Evolutionary conservation across 2,888 invertebrate species (phyloP).

Genomic region (Masnerella sp.): DNA sequence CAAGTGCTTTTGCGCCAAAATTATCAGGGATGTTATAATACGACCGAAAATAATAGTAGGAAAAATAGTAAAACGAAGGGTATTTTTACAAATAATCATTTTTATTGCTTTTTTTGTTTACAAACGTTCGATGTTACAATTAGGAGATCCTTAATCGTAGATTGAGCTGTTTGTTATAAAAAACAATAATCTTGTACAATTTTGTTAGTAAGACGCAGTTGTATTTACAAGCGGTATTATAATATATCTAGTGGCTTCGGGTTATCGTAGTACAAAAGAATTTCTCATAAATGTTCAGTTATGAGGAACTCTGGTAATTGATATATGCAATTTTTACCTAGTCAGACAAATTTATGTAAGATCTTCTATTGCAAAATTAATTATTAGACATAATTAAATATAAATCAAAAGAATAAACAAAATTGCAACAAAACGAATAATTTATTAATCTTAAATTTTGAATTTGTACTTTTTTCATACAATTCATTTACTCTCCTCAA

Average conservation of each 20-base stretch:
- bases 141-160: slow-evolving; percentile 50
- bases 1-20: no score
- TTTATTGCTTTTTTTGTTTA: slow-evolving; percentile 37
- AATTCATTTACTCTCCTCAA: no score
- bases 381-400: background rate
- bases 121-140: slow-evolving; percentile 39
- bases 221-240: slow-evolving; percentile 47
- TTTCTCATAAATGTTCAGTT: slow-evolving; percentile 29
- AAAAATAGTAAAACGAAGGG: no score
- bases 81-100: slow-evolving; percentile 14
- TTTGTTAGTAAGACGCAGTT: slow-evolving; percentile 48
- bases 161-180: slow-evolving; percentile 51
- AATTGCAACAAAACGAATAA: no score
- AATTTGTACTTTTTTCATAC: no score
- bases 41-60: no score
- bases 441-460: no score
- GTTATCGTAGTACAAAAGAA: slow-evolving; percentile 25
- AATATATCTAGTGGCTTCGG: slow-evolving; percentile 16
- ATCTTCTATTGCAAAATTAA: slow-evolving; percentile 6
- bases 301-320: slow-evolving; percentile 7
- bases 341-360: slow-evolving; percentile 2
- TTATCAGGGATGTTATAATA: no score
- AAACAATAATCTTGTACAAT: slow-evolving; percentile 38
- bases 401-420: no score
- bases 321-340: background rate